phyloP scores from a whole-genome alignment of 2,888 invertebrate genomes.

The Mythimna vitellina region DNA sequence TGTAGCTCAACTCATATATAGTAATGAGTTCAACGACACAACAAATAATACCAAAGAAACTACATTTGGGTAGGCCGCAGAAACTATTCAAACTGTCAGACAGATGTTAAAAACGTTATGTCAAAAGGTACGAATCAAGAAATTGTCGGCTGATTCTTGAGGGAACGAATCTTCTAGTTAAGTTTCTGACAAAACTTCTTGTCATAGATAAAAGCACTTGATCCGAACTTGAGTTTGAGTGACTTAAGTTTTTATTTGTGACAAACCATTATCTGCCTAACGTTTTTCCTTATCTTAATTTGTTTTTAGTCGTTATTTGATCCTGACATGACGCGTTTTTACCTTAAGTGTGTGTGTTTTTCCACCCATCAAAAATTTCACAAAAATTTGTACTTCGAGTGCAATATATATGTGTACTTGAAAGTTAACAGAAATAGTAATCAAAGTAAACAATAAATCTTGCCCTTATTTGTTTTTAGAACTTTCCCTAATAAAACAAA shows the following conservation, averaged over 20 bases:
- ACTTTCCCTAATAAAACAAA: too few species aligned
- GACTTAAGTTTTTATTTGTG: background rate
- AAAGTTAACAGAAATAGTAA: too few species aligned
- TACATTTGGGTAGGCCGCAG: background rate
- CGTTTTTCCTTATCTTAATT: background rate
- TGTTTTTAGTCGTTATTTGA: background rate
- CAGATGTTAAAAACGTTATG: background rate
- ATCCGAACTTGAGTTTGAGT: background rate
- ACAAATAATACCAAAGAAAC: background rate
- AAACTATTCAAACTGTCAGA: background rate
- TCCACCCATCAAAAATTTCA: too few species aligned
- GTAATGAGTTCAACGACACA: background rate
- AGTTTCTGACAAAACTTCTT: background rate
- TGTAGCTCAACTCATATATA: too few species aligned
- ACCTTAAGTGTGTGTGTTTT: too few species aligned
- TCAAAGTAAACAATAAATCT: too few species aligned
- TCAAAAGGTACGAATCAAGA: background rate
- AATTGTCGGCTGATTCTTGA: background rate
- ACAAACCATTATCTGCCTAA: background rate
- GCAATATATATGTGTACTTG: too few species aligned
- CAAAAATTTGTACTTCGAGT: too few species aligned
- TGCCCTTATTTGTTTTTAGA: too few species aligned
- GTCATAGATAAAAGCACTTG: conserved; percentile 1
- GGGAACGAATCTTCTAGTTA: background rate
- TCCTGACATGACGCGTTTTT: too few species aligned